Conservation (phyloP, 2,888 invertebrate genomes). For the Thereva nobilitata region DNA sequence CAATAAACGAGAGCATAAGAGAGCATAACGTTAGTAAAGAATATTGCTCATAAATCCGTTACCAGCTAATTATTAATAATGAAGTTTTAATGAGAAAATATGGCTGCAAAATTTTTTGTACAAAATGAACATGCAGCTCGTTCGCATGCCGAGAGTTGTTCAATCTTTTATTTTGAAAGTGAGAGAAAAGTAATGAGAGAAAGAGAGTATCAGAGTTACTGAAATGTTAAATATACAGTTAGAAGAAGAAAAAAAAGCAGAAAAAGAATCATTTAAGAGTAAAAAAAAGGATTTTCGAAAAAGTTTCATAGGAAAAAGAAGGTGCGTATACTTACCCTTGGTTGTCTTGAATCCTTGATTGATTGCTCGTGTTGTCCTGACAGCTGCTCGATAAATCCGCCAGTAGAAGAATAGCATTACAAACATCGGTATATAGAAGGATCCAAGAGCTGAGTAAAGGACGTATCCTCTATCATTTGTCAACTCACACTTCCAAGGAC, state of each 20-base stretch:
- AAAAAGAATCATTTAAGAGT: not conserved
- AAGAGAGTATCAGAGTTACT: not conserved
- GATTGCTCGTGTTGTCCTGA: conserved; percentile 88
- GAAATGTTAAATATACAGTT: conserved; percentile 18
- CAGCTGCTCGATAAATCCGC: conserved; percentile 93
- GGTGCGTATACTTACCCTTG: conserved; percentile 63
- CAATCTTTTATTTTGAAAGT: no score
- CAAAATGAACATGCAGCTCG: no score
- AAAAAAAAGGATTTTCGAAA: conserved; percentile 1
- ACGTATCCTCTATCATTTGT: conserved; percentile 95
- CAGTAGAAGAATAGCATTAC: conserved; percentile 98
- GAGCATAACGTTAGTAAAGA: no score
- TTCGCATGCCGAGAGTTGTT: no score
- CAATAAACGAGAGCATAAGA: no score
- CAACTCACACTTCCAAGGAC: conserved; percentile 86
- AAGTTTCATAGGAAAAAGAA: conserved; percentile 18
- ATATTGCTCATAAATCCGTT: no score
- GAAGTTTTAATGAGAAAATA: no score
- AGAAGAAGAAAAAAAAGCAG: conserved; percentile 9
- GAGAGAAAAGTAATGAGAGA: not conserved
- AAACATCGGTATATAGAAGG: conserved; percentile 96
- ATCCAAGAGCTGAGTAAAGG: conserved; percentile 95
- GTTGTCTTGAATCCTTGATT: conserved; percentile 89
- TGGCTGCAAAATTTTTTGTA: no score
- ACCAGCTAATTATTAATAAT: no score